Evolutionary conservation across 2,888 invertebrate species (phyloP).

Genomic region (Drosophila aldrichi): DNA sequence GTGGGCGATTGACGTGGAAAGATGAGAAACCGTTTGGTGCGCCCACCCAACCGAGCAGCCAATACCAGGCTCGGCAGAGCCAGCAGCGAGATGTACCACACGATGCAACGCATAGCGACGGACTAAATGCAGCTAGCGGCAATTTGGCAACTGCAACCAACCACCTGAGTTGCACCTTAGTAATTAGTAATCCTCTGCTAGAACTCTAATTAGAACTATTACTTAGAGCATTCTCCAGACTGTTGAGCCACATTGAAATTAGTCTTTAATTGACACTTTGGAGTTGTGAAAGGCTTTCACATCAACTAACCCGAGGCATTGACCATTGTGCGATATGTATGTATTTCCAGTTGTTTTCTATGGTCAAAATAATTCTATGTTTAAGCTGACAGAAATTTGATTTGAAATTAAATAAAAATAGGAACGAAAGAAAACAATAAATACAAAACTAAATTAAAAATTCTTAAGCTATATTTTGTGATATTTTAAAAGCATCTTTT

Average conservation of each 20-base stretch:
- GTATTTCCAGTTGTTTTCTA: background rate
- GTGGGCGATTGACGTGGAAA: conserved; percentile 82
- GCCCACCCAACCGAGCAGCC: conserved; percentile 8
- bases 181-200: conserved; percentile 34
- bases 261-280: conserved; percentile 29
- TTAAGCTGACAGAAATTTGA: too few species aligned
- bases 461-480: background rate
- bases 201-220: conserved; percentile 7
- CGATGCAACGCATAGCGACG: conserved; percentile 27
- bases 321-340: background rate
- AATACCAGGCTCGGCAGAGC: conserved; percentile 5
- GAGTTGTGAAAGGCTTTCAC: conserved; percentile 1
- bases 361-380: too few species aligned
- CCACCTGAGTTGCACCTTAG: background rate
- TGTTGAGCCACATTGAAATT: conserved; percentile 7
- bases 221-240: background rate
- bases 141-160: background rate
- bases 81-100: conserved; percentile 24
- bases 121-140: conserved; percentile 8
- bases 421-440: background rate
- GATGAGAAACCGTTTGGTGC: conserved; percentile 73
- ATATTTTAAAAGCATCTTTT: background rate
- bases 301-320: background rate
- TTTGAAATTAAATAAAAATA: background rate
- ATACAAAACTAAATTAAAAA: background rate